Evolutionary conservation across 2,797 vertebrate genomes (phyloP), one percentile per base, ranked within the genome.

Genomic region (Clarias fuscus): DNA sequence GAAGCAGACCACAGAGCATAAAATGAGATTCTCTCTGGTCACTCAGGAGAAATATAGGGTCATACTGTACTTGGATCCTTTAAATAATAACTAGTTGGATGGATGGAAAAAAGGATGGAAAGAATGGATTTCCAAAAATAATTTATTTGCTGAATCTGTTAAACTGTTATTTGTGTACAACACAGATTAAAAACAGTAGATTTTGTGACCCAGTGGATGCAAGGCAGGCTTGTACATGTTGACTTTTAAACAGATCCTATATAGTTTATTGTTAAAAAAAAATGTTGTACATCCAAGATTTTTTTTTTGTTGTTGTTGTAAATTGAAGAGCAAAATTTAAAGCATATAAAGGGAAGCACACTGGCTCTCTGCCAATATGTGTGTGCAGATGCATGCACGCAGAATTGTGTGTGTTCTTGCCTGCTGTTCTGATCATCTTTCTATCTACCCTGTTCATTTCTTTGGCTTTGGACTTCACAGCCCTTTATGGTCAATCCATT

Each of bases 11-110:
- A 79, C 65, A 73, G 59, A 5, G 27, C 59, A 22, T 67, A 76
- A 87, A 13, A 48, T 81, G 68, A 85, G 56, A 81, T 84, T 73
- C 20, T 53, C 80, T 85, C 43, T 86, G 77, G 61, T 84, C 33
- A 86, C 83, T 76, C 73, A 78, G 71, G 84, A 85, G 72, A 86
- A 84, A 82, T 85, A 83, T 40, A 79, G 86, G 79, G 58, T 86
- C 30, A 68, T 84, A 68, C 48, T 82, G 27, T 53, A 67, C 67
- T 82, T 78, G 61, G 68, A 88, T 73, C 40, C 62, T 81, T 84
- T 81, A 30, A 86, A 53, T 40, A 43, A 43, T 80, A 7, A 27
- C 43, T 73, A 48, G 56, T 18, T 67, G 59, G 5, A 58, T 30
- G 15, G 8, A 67, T 8, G 33, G 58, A 73, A 22, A 59, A 84